Conservation (phyloP, 1,140 invertebrate species). For the Proales similis region DNA sequence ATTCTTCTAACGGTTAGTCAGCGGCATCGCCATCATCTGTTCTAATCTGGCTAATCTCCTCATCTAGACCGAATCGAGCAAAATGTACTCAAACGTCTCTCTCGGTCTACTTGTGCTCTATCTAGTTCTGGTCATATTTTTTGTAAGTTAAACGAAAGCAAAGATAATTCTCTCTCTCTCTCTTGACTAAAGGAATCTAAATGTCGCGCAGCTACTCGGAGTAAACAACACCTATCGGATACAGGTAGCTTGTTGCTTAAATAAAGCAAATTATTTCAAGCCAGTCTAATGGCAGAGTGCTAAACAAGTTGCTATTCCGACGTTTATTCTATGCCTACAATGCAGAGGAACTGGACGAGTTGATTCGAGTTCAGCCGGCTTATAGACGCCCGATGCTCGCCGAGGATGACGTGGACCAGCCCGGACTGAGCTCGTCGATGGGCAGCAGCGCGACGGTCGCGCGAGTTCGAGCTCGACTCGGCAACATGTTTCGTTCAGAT, state of each 20-base stretch:
- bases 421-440: too few relatives aligned
- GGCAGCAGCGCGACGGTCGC: too few relatives aligned
- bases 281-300: too few relatives aligned
- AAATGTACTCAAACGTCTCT: constrained; percentile 20
- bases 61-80: constrained; percentile 12
- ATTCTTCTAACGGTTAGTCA: constrained; percentile 10
- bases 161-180: too few relatives aligned
- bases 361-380: constrained; percentile 19
- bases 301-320: constrained; percentile 25
- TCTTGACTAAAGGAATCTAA: not conserved
- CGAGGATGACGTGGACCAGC: too few relatives aligned
- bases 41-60: constrained; percentile 9
- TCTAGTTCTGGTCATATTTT: constrained; percentile 33
- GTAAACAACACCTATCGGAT: constrained; percentile 31
- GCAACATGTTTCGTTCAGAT: too few relatives aligned
- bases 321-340: constrained; percentile 14
- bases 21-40: too few relatives aligned
- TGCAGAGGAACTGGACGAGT: constrained; percentile 30
- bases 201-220: constrained; percentile 23
- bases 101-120: constrained; percentile 18
- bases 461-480: too few relatives aligned
- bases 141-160: constrained; percentile 1
- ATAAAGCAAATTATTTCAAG: too few relatives aligned
- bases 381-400: constrained; percentile 9
- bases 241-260: constrained; percentile 9